These are phyloP conservation scores for Aphidius colemani DNA, from an alignment of 2,888 invertebrate genomes.

Conservation along the genomic window DNA sequence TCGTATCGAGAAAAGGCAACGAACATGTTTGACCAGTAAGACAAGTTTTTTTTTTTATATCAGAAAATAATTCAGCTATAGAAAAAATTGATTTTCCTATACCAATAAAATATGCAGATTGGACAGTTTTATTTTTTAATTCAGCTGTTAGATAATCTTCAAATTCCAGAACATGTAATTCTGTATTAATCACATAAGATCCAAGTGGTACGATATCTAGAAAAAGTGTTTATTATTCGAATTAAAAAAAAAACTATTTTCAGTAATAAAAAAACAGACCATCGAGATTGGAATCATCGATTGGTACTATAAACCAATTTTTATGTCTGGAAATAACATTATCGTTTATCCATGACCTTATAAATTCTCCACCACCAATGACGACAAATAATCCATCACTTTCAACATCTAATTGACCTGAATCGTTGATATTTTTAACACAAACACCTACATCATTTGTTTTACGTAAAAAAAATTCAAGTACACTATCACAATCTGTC, in stretches of 20 bases:
- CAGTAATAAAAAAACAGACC: constrained; percentile 39
- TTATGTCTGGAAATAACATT: constrained; percentile 17
- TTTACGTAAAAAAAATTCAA: constrained; percentile 42
- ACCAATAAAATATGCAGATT: constrained; percentile 49
- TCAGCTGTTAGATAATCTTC: constrained; percentile 36
- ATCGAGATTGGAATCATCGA: constrained; percentile 47
- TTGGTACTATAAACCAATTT: constrained; percentile 49
- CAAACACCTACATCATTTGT: constrained; percentile 50
- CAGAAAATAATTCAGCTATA: constrained; percentile 41
- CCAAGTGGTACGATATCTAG: constrained; percentile 49
- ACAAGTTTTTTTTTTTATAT: constrained; percentile 41
- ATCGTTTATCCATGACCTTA: constrained; percentile 44
- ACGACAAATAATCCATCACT: constrained; percentile 44
- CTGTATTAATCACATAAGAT: constrained; percentile 49
- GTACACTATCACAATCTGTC: constrained; percentile 36
- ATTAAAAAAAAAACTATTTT: not conserved
- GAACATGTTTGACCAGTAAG: constrained; percentile 35
- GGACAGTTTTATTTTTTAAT: constrained; percentile 37
- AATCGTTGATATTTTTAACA: constrained; percentile 41
- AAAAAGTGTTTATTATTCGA: not conserved
- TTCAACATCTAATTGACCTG: constrained; percentile 38
- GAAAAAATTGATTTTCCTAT: constrained; percentile 52
- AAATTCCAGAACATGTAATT: constrained; percentile 40
- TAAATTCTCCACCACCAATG: constrained; percentile 44
- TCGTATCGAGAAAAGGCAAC: constrained; percentile 41